phyloP scores from a whole-genome alignment of 30 jellyfish, hydroid and myxozoan species.

The Catostylus mosaicus region DNA sequence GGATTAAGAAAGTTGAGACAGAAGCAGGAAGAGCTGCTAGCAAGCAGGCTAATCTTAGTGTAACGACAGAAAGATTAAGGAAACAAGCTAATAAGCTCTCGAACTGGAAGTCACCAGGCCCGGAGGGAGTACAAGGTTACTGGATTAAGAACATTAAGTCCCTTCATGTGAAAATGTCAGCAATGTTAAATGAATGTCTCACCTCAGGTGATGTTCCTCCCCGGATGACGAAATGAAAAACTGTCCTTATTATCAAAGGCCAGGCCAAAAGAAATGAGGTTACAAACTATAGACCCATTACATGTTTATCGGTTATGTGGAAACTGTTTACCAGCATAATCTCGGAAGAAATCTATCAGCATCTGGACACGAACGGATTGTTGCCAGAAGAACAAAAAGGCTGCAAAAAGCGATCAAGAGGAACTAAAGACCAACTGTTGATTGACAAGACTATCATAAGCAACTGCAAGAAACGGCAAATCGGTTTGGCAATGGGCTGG shows the following conservation, averaged over 20 bases:
- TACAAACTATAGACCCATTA: slow-evolving; percentile 36
- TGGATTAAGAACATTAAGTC: slow-evolving; percentile 30
- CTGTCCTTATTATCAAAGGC: slow-evolving; percentile 24
- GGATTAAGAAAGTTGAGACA: slow-evolving; percentile 47
- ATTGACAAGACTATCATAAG: slow-evolving; percentile 34
- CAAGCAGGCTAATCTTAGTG: slow-evolving; percentile 36
- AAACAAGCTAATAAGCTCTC: slow-evolving; percentile 33
- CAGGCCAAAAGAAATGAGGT: slow-evolving; percentile 20
- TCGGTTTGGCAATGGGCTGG: slow-evolving; percentile 39
- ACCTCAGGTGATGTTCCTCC: background rate
- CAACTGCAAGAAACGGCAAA: slow-evolving; percentile 22
- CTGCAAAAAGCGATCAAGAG: background rate
- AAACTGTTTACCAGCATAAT: slow-evolving; percentile 30
- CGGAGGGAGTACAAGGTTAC: slow-evolving; percentile 31
- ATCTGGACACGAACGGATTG: slow-evolving; percentile 28
- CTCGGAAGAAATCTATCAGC: slow-evolving; percentile 23
- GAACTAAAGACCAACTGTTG: slow-evolving; percentile 27
- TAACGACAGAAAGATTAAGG: slow-evolving; percentile 27
- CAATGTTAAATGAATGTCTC: slow-evolving; percentile 10
- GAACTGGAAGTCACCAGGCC: slow-evolving; percentile 30
- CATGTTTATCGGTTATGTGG: slow-evolving; percentile 35
- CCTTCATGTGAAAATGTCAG: slow-evolving; percentile 13
- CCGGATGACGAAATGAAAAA: background rate
- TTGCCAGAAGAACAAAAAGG: slow-evolving; percentile 32
- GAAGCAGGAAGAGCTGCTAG: slow-evolving; percentile 26